Conservation (phyloP, 2,113 vertebrate species). For the Bungarus multicinctus region DNA sequence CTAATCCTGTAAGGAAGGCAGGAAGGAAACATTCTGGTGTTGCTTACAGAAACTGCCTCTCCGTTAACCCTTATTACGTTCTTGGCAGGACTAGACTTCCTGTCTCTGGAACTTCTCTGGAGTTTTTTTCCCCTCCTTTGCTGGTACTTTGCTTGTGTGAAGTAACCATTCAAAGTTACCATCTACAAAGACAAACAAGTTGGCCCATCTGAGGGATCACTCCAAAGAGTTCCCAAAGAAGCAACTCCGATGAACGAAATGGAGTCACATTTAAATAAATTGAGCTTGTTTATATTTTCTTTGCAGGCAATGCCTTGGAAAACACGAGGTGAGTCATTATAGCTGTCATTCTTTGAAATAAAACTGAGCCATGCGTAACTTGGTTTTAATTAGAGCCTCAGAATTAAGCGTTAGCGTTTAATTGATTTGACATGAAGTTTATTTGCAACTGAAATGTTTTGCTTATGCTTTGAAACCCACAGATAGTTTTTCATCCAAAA, state of each 20-base stretch:
- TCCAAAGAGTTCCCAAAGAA: background rate
- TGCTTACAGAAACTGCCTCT: too few species aligned
- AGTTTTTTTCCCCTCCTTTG: too few species aligned
- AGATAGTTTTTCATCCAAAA: background rate
- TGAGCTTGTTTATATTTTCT: conserved; percentile 37
- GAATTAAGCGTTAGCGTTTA: background rate
- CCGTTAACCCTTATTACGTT: too few species aligned
- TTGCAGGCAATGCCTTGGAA: conserved; percentile 25
- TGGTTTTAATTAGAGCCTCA: background rate
- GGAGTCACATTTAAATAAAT: conserved; percentile 10
- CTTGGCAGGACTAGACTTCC: too few species aligned
- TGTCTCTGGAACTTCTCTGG: too few species aligned
- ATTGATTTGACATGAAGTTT: background rate
- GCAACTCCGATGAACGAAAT: background rate
- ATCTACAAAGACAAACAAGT: background rate
- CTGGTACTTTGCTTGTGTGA: too few species aligned
- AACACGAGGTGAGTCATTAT: conserved; percentile 24
- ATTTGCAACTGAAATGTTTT: background rate
- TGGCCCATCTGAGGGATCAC: background rate
- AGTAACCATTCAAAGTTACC: too few species aligned
- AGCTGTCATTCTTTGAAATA: background rate
- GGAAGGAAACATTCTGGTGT: too few species aligned
- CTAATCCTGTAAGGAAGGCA: too few species aligned
- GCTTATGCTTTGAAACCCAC: background rate
- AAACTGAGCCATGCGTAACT: background rate